Evolutionary conservation across 1,140 invertebrate genomes (phyloP).

Genomic region (Musca domestica): DNA sequence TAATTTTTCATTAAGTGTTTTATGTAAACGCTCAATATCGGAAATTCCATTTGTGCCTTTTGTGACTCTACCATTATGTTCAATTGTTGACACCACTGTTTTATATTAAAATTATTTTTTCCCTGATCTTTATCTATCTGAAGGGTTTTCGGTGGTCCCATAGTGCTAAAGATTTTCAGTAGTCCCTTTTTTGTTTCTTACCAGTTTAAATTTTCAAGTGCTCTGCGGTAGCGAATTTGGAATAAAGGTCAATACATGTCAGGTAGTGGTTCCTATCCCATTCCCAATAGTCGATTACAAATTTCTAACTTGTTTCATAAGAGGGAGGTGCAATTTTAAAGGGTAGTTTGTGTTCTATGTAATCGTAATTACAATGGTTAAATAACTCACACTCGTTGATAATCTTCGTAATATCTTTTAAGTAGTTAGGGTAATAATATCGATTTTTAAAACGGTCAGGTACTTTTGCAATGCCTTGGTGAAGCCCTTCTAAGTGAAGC

Average conservation of each 20-base stretch:
- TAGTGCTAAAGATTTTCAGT: slow-evolving; percentile 18
- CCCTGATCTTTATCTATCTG: slow-evolving; percentile 19
- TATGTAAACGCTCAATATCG: slow-evolving; percentile 17
- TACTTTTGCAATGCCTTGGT: slow-evolving; percentile 20
- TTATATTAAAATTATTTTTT: slow-evolving; percentile 1
- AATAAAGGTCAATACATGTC: slow-evolving; percentile 22
- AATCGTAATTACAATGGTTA: slow-evolving; percentile 9
- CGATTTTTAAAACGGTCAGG: background rate
- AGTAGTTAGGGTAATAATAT: slow-evolving; percentile 20
- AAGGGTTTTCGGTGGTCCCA: slow-evolving; percentile 13
- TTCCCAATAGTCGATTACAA: slow-evolving; percentile 15
- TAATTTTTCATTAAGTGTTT: slow-evolving; percentile 25
- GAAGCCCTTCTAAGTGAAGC: slow-evolving; percentile 12
- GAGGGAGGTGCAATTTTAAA: slow-evolving; percentile 13
- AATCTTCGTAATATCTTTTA: slow-evolving; percentile 11
- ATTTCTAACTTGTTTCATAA: slow-evolving; percentile 14
- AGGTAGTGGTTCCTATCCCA: slow-evolving; percentile 4
- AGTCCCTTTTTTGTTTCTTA: slow-evolving; percentile 18
- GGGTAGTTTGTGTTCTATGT: background rate
- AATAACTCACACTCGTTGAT: slow-evolving; percentile 17
- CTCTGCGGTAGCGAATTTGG: slow-evolving; percentile 10
- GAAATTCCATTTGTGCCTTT: slow-evolving; percentile 16
- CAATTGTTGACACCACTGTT: slow-evolving; percentile 7
- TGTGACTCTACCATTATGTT: slow-evolving; percentile 14
- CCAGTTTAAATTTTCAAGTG: slow-evolving; percentile 11